Evolutionary conservation across 2,113 vertebrate species (phyloP).

Genomic region (Ursus arctos): DNA sequence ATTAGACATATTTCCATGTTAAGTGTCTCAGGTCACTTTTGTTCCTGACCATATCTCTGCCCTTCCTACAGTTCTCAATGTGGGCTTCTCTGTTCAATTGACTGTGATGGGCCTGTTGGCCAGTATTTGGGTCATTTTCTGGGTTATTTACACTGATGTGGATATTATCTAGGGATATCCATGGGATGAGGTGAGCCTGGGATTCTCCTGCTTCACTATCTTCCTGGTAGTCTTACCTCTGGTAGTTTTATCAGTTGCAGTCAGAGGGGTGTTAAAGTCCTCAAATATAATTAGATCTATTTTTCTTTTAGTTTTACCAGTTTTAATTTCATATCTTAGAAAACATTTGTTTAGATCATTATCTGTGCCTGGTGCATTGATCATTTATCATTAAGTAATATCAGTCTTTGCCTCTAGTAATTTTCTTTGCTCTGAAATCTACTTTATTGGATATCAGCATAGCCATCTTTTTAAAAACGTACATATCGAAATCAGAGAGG

Average conservation of each 20-base stretch:
- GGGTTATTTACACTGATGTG: neutral
- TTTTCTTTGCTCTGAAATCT: neutral
- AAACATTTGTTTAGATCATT: neutral
- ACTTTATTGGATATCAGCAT: neutral
- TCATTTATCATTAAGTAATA: neutral
- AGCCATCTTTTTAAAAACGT: neutral
- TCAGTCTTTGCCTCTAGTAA: neutral
- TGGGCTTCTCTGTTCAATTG: neutral
- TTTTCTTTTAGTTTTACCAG: neutral
- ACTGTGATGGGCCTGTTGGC: neutral
- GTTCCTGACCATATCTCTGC: neutral
- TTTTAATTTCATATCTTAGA: neutral
- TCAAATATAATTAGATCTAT: neutral
- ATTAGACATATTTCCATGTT: neutral
- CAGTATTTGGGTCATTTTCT: neutral
- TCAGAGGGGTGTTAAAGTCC: neutral
- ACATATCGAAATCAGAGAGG: too few relatives aligned
- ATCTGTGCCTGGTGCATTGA: neutral
- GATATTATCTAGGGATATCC: neutral
- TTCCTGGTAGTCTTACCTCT: neutral
- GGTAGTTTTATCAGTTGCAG: neutral
- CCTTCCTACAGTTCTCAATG: neutral
- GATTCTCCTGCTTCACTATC: neutral
- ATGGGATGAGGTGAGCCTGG: neutral
- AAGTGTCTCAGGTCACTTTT: neutral